Conservation (phyloP, 2,113 vertebrate species). For the Telmatochromis bifrenatus region DNA sequence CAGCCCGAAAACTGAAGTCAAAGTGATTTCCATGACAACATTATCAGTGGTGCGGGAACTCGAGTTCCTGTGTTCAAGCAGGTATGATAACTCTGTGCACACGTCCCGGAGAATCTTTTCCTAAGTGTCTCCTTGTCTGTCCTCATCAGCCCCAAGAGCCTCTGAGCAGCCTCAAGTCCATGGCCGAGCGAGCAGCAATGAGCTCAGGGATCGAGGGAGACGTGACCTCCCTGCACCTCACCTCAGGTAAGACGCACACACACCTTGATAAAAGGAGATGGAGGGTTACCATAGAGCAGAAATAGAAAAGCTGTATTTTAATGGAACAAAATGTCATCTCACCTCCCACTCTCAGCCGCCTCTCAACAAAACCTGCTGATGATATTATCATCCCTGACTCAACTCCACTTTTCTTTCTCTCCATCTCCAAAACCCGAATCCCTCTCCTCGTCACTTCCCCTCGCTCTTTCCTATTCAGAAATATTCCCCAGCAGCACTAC, state of each 20-base stretch:
- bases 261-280: neutral
- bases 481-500: slow-evolving; percentile 75
- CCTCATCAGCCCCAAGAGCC: slow-evolving; percentile 74
- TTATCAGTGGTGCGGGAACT: neutral
- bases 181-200: slow-evolving; percentile 84
- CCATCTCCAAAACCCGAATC: neutral
- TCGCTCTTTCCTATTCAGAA: slow-evolving; percentile 28
- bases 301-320: slow-evolving; percentile 29
- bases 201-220: slow-evolving; percentile 84
- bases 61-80: neutral
- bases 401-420: slow-evolving; percentile 1
- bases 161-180: slow-evolving; percentile 83
- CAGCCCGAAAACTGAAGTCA: neutral
- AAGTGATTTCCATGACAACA: neutral
- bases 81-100: neutral
- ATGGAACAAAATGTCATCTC: slow-evolving; percentile 34
- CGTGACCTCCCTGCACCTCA: slow-evolving; percentile 77
- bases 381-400: slow-evolving; percentile 32
- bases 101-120: neutral
- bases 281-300: neutral
- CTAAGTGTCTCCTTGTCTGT: slow-evolving; percentile 23
- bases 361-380: slow-evolving; percentile 15
- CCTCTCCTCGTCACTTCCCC: neutral
- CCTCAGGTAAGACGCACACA: slow-evolving; percentile 65
- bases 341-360: slow-evolving; percentile 31